Evolutionary conservation across 1,140 invertebrate genomes (phyloP), one percentile per base, ranked within the genome.

Genomic region (Drosophila sucinea): DNA sequence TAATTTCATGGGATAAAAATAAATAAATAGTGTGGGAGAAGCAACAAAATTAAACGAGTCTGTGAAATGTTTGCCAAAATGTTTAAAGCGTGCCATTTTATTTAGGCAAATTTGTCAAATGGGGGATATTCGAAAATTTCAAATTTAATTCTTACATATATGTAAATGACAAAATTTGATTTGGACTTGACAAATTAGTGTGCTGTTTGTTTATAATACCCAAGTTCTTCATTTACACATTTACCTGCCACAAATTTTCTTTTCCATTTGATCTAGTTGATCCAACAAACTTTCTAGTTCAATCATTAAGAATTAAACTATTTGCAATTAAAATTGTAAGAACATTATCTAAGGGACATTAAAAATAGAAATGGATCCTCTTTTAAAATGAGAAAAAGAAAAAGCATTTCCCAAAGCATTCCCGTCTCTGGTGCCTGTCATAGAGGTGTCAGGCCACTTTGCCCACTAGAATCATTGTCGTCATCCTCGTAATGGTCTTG

Each of bases 11-110:
- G 23, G 7, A 51, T 51, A 51, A 27, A 51, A 51, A 51, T 51
- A 51, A 41, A 41, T 41, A 2, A 25, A 51, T 7, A 51, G 5
- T 27, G 7, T 10, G 44, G 44, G 44, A 51, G 44, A 17, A 47
- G 44, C 6, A 23, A 47, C 7, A 17, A 25, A 47, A 47, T 23
- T 7, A 47, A 47, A 47, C 44, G 44, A 8, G 17, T 51, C 44
- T 51, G 8, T 8, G 23, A 27, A 51, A 51, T 51, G 44, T 51
- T 51, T 51, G 44, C 44, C 44, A 51, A 51, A 51, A 51, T 27
- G 25, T 47, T 8, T 51, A 23, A 51, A 51, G 44, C 25, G 23
- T 51, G 44, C 2, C 44, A 51, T 27, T 51, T 51, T 51, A 51
- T 51, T 51, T 27, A 8, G 6, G 7, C 44, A 5, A 51, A 51